These are phyloP conservation scores for Craseonycteris thonglongyai DNA, from an alignment of 2,113 vertebrate species.

Conservation along the genomic window DNA sequence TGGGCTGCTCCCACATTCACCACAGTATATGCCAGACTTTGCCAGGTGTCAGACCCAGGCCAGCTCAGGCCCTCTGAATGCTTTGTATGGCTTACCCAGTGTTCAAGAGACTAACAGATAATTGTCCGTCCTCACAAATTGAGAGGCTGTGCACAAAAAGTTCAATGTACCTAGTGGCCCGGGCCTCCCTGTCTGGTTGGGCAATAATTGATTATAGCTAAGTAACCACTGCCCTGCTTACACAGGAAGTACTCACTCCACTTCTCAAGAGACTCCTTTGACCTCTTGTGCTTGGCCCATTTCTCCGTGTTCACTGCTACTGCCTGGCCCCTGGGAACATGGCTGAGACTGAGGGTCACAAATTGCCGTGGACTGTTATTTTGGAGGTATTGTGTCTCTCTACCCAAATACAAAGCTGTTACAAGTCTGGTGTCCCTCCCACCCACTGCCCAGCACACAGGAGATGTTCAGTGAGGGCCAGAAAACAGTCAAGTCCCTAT, in stretches of 20 bases:
- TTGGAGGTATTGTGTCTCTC: neutral
- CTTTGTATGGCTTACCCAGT: neutral
- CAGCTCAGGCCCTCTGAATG: neutral
- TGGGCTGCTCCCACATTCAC: neutral
- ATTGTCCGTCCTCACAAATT: neutral
- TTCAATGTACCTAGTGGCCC: neutral
- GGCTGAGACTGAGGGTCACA: neutral
- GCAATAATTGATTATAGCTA: neutral
- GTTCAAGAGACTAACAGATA: neutral
- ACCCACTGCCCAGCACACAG: neutral
- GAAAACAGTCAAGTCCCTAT: neutral
- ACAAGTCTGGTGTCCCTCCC: too few relatives aligned
- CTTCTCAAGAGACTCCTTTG: neutral
- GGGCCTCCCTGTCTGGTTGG: neutral
- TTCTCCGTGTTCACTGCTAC: neutral
- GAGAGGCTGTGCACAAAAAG: neutral
- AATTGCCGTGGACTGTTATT: neutral
- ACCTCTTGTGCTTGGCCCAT: neutral
- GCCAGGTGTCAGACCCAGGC: neutral
- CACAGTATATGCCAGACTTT: too few relatives aligned
- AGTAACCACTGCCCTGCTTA: neutral
- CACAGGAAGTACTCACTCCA: neutral
- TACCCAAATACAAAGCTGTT: neutral
- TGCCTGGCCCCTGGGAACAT: too few relatives aligned
- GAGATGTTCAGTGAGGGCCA: neutral